A percentile compares a stretch with the other conserved stretches of the same genome.
Evolutionary conservation across 1,140 invertebrate genomes (phyloP).

Genomic region (Scaptomyza pallida): DNA sequence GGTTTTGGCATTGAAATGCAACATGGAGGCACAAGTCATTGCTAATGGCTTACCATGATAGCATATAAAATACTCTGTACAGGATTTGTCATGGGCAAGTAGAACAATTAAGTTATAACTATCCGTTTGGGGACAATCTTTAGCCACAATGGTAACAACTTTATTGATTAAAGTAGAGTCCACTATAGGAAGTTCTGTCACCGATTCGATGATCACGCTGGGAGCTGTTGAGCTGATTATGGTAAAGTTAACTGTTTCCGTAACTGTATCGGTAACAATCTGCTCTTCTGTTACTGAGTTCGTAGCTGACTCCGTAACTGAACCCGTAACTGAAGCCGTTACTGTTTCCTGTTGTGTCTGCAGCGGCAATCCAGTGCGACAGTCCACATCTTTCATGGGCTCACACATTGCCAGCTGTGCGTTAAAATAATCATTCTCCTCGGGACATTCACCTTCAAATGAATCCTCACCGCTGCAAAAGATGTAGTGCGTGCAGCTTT

Average conservation of each 20-base stretch:
- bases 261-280: background rate
- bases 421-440: conserved; percentile 64
- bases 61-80: conserved; percentile 75
- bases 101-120: conserved; percentile 57
- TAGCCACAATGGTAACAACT: conserved; percentile 37
- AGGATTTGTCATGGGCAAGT: conserved; percentile 64
- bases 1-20: conserved; percentile 69
- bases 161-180: background rate
- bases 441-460: conserved; percentile 70
- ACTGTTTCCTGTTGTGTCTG: background rate
- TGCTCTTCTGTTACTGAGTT: no score
- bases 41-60: conserved; percentile 61
- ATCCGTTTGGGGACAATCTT: conserved; percentile 58
- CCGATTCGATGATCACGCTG: background rate
- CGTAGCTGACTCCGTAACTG: background rate
- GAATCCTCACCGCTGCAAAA: conserved; percentile 71
- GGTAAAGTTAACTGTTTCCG: background rate
- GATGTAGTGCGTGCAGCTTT: conserved; percentile 66
- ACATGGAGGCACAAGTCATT: conserved; percentile 62
- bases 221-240: background rate
- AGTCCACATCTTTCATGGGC: conserved; percentile 63
- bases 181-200: background rate
- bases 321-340: background rate
- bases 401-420: conserved; percentile 62
- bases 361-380: conserved; percentile 47